Base-by-base conservation (phyloP, 1,140 invertebrate species). In the Drosophila fuyamai region DNA sequence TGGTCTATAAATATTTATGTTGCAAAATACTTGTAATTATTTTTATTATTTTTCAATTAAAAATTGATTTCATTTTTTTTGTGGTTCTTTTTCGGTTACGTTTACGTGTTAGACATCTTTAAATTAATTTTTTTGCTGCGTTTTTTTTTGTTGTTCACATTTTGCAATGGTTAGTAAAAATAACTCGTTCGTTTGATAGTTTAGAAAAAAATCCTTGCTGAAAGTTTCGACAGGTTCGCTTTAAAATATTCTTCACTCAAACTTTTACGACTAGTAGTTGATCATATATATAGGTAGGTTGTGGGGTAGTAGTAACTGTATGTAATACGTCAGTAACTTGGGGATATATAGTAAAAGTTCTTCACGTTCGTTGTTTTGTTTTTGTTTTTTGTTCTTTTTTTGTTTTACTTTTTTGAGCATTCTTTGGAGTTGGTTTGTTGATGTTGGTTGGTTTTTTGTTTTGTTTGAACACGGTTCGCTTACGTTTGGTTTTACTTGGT, bases 21-120 rank as follows among this genome's bases (percentile, higher is more conserved):
- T 88, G 84, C 84, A 89, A 88, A 88, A 89, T 89, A 88, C 76
- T 89, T 89, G 84, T 81, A 84, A 88, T 89, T 89, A 67, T 77
- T 82, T 84, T 85, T 82, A 81, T 78, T 77, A 61, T 84, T 74
- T 84, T 84, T 78, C 67, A 73, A 82, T 77, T 83, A 47, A 77
- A 78, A 67, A 89, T 74, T 71, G 47, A 62, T 83, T 82, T 35
- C 13, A 57, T 61, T 47, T 55, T 68, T 43, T 76, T 62, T 44
- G 44, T 23, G 16, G 3, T 56, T 57, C 14, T 44, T 67, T 66
- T 66, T 66, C 47, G 55, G 63, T 77, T 70, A 70, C 23, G 29
- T 57, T 77, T 68, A 73, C 62, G 57, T 80, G 77, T 89, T 88
- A 84, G 67, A 85, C 67, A 79, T 88, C 54, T 74, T 80, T 76